Evolutionary conservation across 2,797 vertebrate species (phyloP).

Genomic region (Rhyacichthys aspro): DNA sequence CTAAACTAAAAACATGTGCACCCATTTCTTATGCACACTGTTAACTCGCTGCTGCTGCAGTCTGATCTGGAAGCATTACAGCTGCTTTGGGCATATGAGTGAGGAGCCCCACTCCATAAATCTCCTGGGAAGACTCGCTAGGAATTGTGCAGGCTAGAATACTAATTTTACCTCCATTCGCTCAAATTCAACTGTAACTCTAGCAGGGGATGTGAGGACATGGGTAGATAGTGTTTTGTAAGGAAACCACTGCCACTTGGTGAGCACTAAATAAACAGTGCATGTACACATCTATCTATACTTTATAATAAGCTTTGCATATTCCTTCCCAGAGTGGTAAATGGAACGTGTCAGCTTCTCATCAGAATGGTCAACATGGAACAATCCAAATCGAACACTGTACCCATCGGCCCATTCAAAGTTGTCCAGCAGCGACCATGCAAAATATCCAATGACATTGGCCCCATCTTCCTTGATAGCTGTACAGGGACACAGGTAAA

Average conservation of each 20-base stretch:
- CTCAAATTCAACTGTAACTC: too few species aligned
- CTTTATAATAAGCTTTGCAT: conserved; percentile 78
- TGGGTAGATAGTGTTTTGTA: conserved; percentile 17
- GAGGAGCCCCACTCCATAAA: conserved; percentile 26
- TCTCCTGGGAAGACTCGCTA: conserved; percentile 28
- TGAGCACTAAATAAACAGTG: background rate
- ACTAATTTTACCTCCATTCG: conserved; percentile 36
- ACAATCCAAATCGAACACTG: conserved; percentile 83
- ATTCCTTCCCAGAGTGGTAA: conserved; percentile 83
- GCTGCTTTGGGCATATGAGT: conserved; percentile 25
- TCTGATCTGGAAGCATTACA: conserved; percentile 23
- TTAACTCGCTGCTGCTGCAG: conserved; percentile 20
- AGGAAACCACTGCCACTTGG: background rate
- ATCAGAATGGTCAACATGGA: conserved; percentile 82
- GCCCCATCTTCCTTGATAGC: conserved; percentile 75
- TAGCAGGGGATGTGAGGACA: too few species aligned
- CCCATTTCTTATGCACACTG: background rate
- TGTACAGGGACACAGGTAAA: conserved; percentile 44
- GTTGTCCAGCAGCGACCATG: conserved; percentile 86
- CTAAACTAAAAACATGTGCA: background rate
- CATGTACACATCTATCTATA: conserved; percentile 38
- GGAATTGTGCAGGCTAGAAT: conserved; percentile 35
- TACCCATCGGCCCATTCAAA: conserved; percentile 85
- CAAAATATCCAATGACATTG: conserved; percentile 78
- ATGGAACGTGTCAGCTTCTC: conserved; percentile 65